phyloP scores from a whole-genome alignment of 2,113 vertebrate species.

The Aphyosemion australe region DNA sequence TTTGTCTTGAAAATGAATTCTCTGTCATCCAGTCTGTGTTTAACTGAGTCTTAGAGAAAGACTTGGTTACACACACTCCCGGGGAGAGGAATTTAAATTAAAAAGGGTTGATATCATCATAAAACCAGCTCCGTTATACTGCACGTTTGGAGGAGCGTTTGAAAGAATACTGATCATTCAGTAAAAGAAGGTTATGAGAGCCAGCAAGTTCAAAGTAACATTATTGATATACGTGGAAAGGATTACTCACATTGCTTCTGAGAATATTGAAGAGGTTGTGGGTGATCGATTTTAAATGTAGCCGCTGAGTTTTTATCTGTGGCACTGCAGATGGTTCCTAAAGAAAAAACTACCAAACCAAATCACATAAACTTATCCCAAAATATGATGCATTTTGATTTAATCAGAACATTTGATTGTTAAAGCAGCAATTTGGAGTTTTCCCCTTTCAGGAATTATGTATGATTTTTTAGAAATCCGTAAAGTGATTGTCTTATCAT shows the following conservation, averaged over 20 bases:
- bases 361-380: no score
- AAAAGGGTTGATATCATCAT: not conserved
- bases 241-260: not conserved
- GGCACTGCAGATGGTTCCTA: not conserved
- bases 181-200: not conserved
- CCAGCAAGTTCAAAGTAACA: not conserved
- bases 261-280: slow-evolving; percentile 1
- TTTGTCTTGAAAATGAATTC: not conserved
- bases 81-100: not conserved
- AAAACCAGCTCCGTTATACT: not conserved
- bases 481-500: no score
- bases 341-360: no score
- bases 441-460: no score
- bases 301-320: not conserved
- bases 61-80: not conserved
- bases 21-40: not conserved
- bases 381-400: no score
- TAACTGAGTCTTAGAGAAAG: not conserved
- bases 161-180: not conserved
- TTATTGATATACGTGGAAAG: not conserved
- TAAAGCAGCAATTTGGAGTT: no score
- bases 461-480: no score
- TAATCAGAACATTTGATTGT: no score
- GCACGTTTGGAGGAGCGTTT: not conserved
- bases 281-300: not conserved